These are phyloP conservation scores for Laticauda colubrina DNA, from an alignment of 2,113 vertebrate genomes.

Conservation along the genomic window DNA sequence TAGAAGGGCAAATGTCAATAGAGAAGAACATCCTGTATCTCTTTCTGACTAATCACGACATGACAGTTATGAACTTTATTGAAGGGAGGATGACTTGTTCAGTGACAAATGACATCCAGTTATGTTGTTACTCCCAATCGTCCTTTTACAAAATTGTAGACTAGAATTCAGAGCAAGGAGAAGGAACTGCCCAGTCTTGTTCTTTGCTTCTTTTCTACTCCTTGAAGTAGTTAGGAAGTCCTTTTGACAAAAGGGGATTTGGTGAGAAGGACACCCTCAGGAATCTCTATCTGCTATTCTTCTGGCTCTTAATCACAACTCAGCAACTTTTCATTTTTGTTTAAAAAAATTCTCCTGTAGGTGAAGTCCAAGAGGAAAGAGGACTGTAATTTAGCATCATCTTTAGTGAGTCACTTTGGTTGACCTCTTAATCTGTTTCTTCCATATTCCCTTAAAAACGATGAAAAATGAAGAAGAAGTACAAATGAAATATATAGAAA, in stretches of 20 bases:
- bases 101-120: neutral
- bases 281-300: neutral
- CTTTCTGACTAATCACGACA: neutral
- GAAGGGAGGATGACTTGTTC: neutral
- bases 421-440: slow-evolving; percentile 4
- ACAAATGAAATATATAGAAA: neutral
- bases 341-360: neutral
- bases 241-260: neutral
- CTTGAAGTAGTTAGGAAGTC: neutral
- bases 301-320: neutral
- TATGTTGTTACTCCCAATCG: neutral
- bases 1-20: neutral
- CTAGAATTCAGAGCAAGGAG: neutral
- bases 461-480: slow-evolving; percentile 33
- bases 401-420: slow-evolving; percentile 12
- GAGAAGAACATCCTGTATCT: neutral
- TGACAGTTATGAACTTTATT: neutral
- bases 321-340: neutral
- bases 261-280: too few relatives aligned
- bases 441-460: slow-evolving; percentile 15
- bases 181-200: too few relatives aligned
- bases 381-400: neutral
- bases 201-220: neutral
- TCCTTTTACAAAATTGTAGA: neutral
- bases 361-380: neutral